Percentiles rank a stretch among this genome's conserved stretches.
These are phyloP conservation scores for Chrysolina haemoptera DNA, from an alignment of 2,888 invertebrate species.

Conservation along the genomic window DNA sequence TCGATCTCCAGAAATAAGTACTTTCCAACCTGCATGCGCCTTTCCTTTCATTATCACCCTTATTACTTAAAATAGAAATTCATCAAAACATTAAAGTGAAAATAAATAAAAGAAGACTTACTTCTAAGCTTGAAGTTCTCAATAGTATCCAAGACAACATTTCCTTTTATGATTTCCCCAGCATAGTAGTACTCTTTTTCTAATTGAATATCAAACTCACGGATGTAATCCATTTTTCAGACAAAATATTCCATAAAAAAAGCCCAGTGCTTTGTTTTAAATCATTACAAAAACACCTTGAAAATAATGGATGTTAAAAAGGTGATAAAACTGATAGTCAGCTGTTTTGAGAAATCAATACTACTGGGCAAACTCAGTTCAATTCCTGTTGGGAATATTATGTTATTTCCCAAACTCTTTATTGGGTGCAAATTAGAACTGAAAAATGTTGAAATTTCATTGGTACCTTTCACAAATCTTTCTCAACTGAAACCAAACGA, in stretches of 20 bases:
- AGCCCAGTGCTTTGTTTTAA: constrained; percentile 10
- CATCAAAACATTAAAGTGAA: background rate
- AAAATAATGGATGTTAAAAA: constrained; percentile 20
- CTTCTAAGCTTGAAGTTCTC: constrained; percentile 84
- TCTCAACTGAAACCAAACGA: background rate
- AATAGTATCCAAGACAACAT: constrained; percentile 79
- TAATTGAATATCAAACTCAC: constrained; percentile 82
- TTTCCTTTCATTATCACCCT: constrained; percentile 81
- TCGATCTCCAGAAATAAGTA: constrained; percentile 81
- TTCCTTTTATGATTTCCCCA: constrained; percentile 79
- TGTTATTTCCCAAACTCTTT: background rate
- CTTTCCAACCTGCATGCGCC: constrained; percentile 85
- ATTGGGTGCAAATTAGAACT: background rate
- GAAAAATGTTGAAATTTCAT: too few relatives aligned
- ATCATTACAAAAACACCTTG: background rate
- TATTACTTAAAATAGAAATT: constrained; percentile 70
- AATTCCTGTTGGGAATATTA: background rate
- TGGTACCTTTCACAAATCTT: too few relatives aligned
- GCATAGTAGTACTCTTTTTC: constrained; percentile 84
- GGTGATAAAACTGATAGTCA: constrained; percentile 26
- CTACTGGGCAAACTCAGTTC: constrained; percentile 46
- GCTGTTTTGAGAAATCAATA: constrained; percentile 52
- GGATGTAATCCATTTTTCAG: constrained; percentile 80
- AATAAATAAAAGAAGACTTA: constrained; percentile 66
- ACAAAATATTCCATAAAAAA: constrained; percentile 29